Conservation (phyloP, 2,797 vertebrate species). For the Lacerta agilis region DNA sequence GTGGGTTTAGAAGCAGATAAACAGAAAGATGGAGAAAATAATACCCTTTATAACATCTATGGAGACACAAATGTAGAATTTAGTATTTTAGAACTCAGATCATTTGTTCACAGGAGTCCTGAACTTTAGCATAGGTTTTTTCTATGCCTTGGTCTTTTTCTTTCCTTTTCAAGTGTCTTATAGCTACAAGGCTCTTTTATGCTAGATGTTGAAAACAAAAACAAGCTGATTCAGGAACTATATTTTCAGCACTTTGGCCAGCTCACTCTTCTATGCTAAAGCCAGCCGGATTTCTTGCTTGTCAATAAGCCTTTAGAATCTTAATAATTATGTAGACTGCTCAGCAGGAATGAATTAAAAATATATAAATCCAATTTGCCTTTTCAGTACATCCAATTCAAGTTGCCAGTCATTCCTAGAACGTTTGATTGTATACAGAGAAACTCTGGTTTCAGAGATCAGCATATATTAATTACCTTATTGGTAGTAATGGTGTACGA, state of each 20-base stretch:
- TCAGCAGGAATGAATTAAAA: neutral
- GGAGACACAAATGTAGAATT: neutral
- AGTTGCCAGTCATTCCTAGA: neutral
- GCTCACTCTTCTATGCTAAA: neutral
- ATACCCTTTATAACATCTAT: neutral
- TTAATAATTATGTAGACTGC: neutral
- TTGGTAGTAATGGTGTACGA: neutral
- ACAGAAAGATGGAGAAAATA: neutral
- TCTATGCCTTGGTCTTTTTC: neutral
- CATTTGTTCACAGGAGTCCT: accelerated
- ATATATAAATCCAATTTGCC: neutral
- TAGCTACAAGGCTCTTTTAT: accelerated
- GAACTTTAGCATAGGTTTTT: accelerated
- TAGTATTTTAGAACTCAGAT: neutral
- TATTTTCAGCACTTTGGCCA: slow-evolving; percentile 31
- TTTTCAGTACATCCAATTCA: neutral
- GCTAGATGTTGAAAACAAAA: accelerated
- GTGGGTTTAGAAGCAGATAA: neutral
- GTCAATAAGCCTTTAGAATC: slow-evolving; percentile 2
- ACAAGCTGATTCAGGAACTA: neutral
- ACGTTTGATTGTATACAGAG: neutral
- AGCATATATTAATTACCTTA: neutral
- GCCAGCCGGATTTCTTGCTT: neutral
- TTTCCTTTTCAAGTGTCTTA: neutral
- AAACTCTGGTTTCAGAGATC: neutral